Evolutionary conservation across 2,113 vertebrate species (phyloP).

Genomic region (Neomonachus schauinslandi): DNA sequence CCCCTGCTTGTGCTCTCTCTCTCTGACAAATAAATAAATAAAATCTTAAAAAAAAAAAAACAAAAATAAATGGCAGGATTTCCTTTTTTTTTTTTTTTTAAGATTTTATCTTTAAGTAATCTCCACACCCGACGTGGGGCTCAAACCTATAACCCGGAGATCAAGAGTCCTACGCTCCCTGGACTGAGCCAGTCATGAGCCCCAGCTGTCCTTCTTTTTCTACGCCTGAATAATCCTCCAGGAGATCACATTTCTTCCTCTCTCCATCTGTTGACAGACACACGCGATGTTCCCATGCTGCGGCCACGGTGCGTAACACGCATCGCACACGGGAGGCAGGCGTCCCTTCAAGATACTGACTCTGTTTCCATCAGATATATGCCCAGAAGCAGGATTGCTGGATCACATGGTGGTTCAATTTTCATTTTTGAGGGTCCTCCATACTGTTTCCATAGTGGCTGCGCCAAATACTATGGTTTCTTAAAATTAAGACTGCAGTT

Average conservation of each 20-base stretch:
- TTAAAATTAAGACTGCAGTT: not conserved
- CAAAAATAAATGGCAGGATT: not conserved
- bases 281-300: rapidly evolving
- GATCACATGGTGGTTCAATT: not conserved
- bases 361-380: too few species aligned
- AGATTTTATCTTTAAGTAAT: not conserved
- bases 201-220: too few species aligned
- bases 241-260: not conserved
- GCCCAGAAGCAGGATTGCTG: too few species aligned
- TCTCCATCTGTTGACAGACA: not conserved
- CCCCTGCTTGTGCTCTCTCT: too few species aligned
- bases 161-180: not conserved
- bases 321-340: too few species aligned
- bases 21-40: too few species aligned
- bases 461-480: not conserved
- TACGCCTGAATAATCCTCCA: not conserved
- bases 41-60: too few species aligned
- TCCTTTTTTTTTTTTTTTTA: not conserved
- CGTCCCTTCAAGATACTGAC: not conserved
- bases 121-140: not conserved
- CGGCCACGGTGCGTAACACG: too few species aligned
- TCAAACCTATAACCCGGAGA: not conserved
- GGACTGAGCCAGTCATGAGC: not conserved
- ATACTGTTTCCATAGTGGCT: not conserved
- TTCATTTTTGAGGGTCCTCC: not conserved